Evolutionary conservation across 2,888 invertebrate genomes (phyloP), one percentile per base, ranked within the genome.

Genomic region (Drosophila neonasuta): DNA sequence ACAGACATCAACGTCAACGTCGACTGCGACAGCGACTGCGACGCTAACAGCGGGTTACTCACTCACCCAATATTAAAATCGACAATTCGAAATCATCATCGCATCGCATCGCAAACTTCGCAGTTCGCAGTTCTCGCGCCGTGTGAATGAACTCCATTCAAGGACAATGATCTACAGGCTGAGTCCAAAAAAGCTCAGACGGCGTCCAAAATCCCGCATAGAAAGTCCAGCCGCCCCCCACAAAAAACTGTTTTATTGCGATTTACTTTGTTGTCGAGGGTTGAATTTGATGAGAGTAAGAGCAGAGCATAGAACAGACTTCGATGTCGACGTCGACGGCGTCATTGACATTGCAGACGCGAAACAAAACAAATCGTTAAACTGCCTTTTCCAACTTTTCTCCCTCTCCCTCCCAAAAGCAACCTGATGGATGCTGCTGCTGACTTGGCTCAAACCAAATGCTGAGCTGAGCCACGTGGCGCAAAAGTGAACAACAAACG

Each of bases 101-200:
- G 24, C 24, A 20, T 20, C 20, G 20, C 79, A 73, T 81, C 11
- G 11, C 9, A 34, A 45, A 78, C 77, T 75, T 74, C 59, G 73
- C 24, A 24, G 24, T 24, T 24, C 41, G n/a, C 30, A 63, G 54
- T 1, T 20, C 20, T 20, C 13, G 13, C 44, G 20, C 30, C 63
- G 74, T 80, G 88, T 89, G 87, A 88, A 89, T 89, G 88, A 89
- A 89, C 88, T 86, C 76, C 67, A 62, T 87, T 87, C 88, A 89
- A 89, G 88, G 88, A 89, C 88, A 87, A 88, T 88, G 89, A 88
- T 88, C 89, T 86, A 83, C 79, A 79, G 59, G 52, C 17, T 20
- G 34, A 41, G 55, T 50, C 46, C 55, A 42, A 58, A 32, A 5
- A 10, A 8, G 41, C 36, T 24, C 24, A 56, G 9, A n/a, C 48